A percentile compares a stretch with the other conserved stretches of the same genome.
Conservation (phyloP, 2,797 vertebrate species). For the Sebastes ruberrimus region DNA sequence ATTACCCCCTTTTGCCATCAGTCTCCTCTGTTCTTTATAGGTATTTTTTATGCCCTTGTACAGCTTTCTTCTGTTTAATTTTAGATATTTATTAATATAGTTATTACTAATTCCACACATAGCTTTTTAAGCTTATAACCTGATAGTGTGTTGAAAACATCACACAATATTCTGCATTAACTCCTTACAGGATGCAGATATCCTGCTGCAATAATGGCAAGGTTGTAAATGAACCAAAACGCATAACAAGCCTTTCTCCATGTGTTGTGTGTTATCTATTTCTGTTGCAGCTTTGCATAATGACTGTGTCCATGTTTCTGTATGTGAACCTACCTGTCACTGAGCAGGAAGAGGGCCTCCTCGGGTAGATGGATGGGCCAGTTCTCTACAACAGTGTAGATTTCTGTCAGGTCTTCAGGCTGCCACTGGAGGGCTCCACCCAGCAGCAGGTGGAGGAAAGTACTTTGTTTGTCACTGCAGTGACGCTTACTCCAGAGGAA, state of each 20-base stretch:
- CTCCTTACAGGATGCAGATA: neutral
- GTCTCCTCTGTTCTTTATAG: neutral
- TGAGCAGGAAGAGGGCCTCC: conserved; percentile 86
- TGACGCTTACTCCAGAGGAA: conserved; percentile 87
- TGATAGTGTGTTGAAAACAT: neutral
- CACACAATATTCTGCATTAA: neutral
- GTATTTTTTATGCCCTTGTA: neutral
- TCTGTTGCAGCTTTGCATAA: neutral
- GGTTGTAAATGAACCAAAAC: neutral
- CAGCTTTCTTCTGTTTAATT: neutral
- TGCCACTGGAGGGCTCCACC: conserved; percentile 85
- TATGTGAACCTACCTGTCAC: conserved; percentile 58
- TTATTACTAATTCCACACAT: neutral
- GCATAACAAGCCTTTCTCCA: neutral
- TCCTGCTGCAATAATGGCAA: neutral
- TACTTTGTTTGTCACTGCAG: conserved; percentile 73
- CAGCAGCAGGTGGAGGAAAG: conserved; percentile 86
- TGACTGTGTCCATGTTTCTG: neutral
- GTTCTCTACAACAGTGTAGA: conserved; percentile 76
- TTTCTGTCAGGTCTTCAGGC: conserved; percentile 80
- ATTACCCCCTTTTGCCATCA: neutral
- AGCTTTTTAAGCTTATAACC: neutral
- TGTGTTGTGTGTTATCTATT: too few species aligned
- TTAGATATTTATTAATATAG: too few species aligned
- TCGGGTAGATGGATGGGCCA: conserved; percentile 84